Conservation (phyloP, 2,888 invertebrate genomes). For the Corbicula japonica region DNA sequence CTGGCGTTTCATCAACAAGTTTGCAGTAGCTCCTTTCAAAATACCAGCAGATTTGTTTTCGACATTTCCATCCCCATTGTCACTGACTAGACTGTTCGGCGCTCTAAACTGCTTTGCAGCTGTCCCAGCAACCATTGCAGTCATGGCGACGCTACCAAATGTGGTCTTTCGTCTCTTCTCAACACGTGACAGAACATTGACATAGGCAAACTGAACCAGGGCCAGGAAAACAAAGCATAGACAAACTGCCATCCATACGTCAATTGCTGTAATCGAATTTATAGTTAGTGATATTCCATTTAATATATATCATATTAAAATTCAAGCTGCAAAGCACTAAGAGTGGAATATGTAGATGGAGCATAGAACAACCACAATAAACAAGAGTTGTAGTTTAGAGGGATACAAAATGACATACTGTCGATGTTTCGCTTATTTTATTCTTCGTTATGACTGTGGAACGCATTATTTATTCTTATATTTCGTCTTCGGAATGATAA, state of each 20-base stretch:
- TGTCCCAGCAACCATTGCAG: constrained; percentile 6
- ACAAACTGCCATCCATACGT: constrained; percentile 78
- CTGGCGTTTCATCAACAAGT: not conserved
- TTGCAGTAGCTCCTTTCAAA: not conserved
- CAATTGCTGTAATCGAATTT: constrained; percentile 63
- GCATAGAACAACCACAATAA: too few species aligned
- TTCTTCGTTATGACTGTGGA: too few species aligned
- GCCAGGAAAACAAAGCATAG: constrained; percentile 76
- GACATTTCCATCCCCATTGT: not conserved
- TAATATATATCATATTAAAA: too few species aligned
- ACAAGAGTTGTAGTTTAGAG: too few species aligned
- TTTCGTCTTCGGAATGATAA: too few species aligned
- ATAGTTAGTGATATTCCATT: not conserved
- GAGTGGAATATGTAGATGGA: too few species aligned
- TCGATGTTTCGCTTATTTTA: too few species aligned
- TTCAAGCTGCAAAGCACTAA: too few species aligned
- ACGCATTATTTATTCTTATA: too few species aligned
- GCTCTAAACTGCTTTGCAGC: not conserved
- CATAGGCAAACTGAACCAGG: constrained; percentile 77
- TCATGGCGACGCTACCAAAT: constrained; percentile 25
- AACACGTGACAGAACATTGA: constrained; percentile 73
- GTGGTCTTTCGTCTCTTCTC: constrained; percentile 46
- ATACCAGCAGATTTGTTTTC: not conserved
- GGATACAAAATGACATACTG: too few species aligned
- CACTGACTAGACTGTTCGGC: not conserved